A percentile compares a stretch with the other conserved stretches of the same genome.
Conservation (phyloP, 2,888 invertebrate species). For the Rotaria sp. region DNA sequence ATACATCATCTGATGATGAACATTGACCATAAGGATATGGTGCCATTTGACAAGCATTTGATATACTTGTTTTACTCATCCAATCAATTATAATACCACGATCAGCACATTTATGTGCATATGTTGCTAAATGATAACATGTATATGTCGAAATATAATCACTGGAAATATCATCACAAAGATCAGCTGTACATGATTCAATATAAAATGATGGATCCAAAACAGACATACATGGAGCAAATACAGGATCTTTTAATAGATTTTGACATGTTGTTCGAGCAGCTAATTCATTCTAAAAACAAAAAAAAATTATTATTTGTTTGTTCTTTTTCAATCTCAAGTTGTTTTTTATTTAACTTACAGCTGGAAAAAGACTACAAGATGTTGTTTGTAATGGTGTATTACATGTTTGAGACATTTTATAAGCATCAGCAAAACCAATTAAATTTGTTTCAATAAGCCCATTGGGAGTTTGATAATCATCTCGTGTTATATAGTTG, state of each 20-base stretch:
- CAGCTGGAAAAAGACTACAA: conserved; percentile 29
- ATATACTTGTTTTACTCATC: not conserved
- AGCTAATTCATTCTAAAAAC: not conserved
- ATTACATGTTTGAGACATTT: conserved; percentile 15
- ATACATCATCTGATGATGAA: too few relatives aligned
- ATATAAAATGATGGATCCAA: conserved; percentile 26
- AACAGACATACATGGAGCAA: not conserved
- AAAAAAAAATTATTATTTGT: too few relatives aligned
- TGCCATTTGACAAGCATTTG: not conserved
- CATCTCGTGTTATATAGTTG: conserved; percentile 48
- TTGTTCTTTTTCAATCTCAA: not conserved
- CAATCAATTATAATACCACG: not conserved
- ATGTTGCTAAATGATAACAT: not conserved
- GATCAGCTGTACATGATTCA: conserved; percentile 10
- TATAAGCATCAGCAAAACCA: conserved; percentile 59
- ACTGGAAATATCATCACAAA: not conserved
- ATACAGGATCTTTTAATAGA: not conserved
- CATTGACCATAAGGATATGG: not conserved
- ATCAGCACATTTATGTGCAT: not conserved
- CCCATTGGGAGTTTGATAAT: conserved; percentile 60
- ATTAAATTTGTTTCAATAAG: conserved; percentile 71
- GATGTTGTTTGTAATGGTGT: conserved; percentile 29
- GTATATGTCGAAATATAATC: not conserved
- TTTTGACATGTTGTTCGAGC: not conserved
- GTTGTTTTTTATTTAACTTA: not conserved